Percentiles rank a stretch among this genome's conserved stretches.
phyloP scores from a whole-genome alignment of 2,888 invertebrate species.

The Arge pagana region DNA sequence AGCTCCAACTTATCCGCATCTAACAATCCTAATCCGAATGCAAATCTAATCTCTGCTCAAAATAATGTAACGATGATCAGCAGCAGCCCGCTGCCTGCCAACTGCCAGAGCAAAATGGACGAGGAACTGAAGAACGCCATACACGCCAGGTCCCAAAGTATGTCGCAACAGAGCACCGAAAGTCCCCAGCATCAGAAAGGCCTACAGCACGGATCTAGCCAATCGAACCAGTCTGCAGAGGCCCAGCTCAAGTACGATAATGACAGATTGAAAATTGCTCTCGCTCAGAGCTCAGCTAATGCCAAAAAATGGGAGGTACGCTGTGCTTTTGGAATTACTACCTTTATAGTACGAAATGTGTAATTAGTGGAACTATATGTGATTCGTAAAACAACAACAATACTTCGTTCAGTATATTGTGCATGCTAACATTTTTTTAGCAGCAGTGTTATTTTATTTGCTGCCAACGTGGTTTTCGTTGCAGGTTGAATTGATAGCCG shows the following conservation, averaged over 20 bases:
- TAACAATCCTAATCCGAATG: constrained; percentile 54
- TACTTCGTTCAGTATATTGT: neutral
- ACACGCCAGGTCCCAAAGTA: constrained; percentile 54
- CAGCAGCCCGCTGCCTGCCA: constrained; percentile 53
- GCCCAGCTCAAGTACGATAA: constrained; percentile 97
- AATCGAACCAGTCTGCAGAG: constrained; percentile 63
- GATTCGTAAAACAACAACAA: too few relatives aligned
- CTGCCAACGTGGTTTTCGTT: too few relatives aligned
- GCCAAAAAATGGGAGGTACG: constrained; percentile 94
- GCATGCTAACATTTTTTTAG: too few relatives aligned
- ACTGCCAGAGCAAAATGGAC: constrained; percentile 47
- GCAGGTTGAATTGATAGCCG: constrained; percentile 84
- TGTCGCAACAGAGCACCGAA: constrained; percentile 59
- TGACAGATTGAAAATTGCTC: constrained; percentile 90
- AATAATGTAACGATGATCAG: constrained; percentile 55
- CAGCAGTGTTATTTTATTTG: constrained; percentile 1
- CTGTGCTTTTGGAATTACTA: neutral
- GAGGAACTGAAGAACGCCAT: constrained; percentile 54
- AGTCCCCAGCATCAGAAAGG: constrained; percentile 69
- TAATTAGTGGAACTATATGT: too few relatives aligned
- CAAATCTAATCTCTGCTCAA: constrained; percentile 55
- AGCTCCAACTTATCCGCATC: constrained; percentile 55
- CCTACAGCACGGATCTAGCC: constrained; percentile 44
- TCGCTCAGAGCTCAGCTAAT: constrained; percentile 96
- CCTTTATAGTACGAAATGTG: neutral